Base-by-base conservation (phyloP, 2,797 vertebrate genomes). In the Halcyon badia region DNA sequence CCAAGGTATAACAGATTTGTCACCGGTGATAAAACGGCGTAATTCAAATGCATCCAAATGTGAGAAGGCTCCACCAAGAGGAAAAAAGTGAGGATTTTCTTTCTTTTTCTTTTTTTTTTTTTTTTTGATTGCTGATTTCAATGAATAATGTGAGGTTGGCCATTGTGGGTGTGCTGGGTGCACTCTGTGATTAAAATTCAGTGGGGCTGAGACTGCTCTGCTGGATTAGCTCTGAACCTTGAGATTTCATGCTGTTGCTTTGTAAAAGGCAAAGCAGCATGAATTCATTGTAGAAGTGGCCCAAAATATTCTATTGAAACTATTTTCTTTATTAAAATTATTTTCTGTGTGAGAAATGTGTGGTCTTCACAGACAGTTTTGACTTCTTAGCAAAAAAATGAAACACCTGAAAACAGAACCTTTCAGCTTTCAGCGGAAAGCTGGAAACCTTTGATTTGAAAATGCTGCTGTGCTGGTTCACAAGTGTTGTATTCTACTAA, bases 281-380 rank as follows among this genome's bases (percentile, higher is more conserved):
- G 88, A 69, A 78, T 76, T 80, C 93, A 75, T 83, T 91, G 68
- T 89, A 68, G 54, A 89, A 73, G 57, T 42, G 26, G 64, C 60
- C 81, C 37, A 75, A 87, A 95, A 80, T 90, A 85, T 89, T 83
- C 48, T 68, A 46, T 71, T 77, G 57, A 90, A 93, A 46, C 44
- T 92, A 80, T 94, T 97, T 97, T 87, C 80, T 96, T 73, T 94
- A 94, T 92, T 89, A 84, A 94, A 89, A 95, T 94, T 94, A 89
- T 93, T 93, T 95, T 92, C 64, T 87, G 7, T 81, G 41, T 71
- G 24, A 75, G 49, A 57, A 85, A 83, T 69, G 3, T 33, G 19
- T 77, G 75, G 64, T 95, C 75, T 95, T 61, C 49, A 57, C 10
- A 68, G 60, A 60, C 57, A 76, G 64, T 54, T 95, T 88, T 84